Evolutionary conservation across 2,888 invertebrate species (phyloP).

Genomic region (Ophion obscuratus): DNA sequence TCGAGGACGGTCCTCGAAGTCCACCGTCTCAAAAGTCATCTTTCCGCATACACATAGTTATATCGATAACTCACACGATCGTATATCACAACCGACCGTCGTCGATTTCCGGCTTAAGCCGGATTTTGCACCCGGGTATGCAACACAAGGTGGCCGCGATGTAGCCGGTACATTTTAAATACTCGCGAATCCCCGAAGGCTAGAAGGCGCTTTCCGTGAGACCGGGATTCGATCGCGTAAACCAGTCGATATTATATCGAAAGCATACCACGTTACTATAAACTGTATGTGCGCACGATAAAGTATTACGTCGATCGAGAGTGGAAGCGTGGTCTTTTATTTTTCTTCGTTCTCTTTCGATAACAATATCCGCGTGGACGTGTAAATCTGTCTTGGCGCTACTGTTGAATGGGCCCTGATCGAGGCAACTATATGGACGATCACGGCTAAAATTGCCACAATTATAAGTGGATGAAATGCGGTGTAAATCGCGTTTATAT

Average conservation of each 20-base stretch:
- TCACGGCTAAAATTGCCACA: too few species aligned
- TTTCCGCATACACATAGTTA: constrained; percentile 13
- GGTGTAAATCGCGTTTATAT: too few species aligned
- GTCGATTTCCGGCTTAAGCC: constrained; percentile 76
- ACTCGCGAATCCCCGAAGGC: constrained; percentile 42
- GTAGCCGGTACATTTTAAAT: constrained; percentile 35
- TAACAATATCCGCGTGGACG: constrained; percentile 34
- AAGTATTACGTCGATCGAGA: constrained; percentile 55
- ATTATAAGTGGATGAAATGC: too few species aligned
- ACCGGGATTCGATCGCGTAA: constrained; percentile 63
- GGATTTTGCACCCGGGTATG: constrained; percentile 60
- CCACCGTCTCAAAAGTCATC: too few species aligned
- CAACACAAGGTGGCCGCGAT: constrained; percentile 26
- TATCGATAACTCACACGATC: constrained; percentile 71
- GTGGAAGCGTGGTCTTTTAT: constrained; percentile 38
- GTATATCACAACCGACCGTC: constrained; percentile 67
- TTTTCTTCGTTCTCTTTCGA: constrained; percentile 24
- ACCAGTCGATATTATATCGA: constrained; percentile 62
- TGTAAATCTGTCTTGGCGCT: constrained; percentile 48
- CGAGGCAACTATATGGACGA: background rate
- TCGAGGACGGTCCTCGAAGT: too few species aligned
- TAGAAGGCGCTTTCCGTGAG: constrained; percentile 37
- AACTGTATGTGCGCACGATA: background rate
- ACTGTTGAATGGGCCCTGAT: background rate
- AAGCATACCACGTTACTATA: constrained; percentile 21